Base-by-base conservation (phyloP, 2,888 invertebrate genomes). In the Galerucella pusilla region DNA sequence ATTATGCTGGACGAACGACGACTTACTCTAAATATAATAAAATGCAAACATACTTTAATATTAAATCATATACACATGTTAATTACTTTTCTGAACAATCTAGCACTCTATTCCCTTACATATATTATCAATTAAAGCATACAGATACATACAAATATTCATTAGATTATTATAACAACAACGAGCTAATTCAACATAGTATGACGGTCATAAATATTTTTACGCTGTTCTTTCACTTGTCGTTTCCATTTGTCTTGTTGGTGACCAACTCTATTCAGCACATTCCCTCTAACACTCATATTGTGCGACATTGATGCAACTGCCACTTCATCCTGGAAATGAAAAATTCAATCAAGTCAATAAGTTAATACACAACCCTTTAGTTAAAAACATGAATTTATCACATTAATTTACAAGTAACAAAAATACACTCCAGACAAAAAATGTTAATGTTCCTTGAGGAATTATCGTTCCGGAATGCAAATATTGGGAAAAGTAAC, bases 241-340 rank as follows among this genome's bases (percentile, higher is more conserved):
- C 94, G 91, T 88, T 98, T 98, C 99, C 99, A 99, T 85, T 97
- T 97, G 88, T 97, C 96, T 88, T 98, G 98, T 85, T 98, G 97
- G 85, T 97, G 96, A 0, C 97, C 97, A 61, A 99, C 97, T 77
- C 98, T 91, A 88, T 98, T 97, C 35, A 99, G 90, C 2, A 98
- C 97, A 85, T 93, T 93, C 14, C 93, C 93, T 54, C 95, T 91
- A 1, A 93, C 91, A 46, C 94, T 94, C 90, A 96, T 92, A 81
- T 92, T 93, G 87, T 95, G 94, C 20, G 94, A 91, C 77, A 93
- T 91, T 20, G 92, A 91, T 64, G 90, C 89, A 61, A 89, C 89
- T 28, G 91, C 89, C 78, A 90, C 88, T 76, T 93, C 92, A 84
- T 95, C 93, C 90, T 93, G 88, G 76, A 88, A 75, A 78, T 16